A percentile compares a stretch with the other conserved stretches of the same genome.
These are phyloP conservation scores for Nowickia ferox DNA, from an alignment of 2,888 invertebrate genomes.

Conservation along the genomic window DNA sequence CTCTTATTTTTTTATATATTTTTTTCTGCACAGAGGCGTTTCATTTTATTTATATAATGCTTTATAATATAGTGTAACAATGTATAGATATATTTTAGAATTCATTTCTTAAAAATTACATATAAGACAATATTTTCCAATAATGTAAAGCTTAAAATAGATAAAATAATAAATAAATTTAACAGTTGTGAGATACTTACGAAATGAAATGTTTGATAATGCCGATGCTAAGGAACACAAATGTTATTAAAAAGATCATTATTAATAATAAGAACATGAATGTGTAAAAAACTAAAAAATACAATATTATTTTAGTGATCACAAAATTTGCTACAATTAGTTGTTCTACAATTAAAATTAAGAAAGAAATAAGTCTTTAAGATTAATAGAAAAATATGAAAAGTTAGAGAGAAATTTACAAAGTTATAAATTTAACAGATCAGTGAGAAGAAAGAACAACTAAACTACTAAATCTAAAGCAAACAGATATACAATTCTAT, in stretches of 20 bases:
- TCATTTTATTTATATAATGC: slow-evolving; percentile 27
- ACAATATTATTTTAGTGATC: slow-evolving; percentile 18
- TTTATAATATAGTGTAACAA: slow-evolving; percentile 54
- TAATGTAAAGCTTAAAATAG: slow-evolving; percentile 44
- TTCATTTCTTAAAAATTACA: slow-evolving; percentile 62
- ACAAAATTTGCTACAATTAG: slow-evolving; percentile 17
- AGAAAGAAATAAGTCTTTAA: not conserved
- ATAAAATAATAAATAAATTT: slow-evolving; percentile 35
- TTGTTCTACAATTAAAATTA: not conserved
- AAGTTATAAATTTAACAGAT: not conserved
- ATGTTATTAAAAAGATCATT: slow-evolving; percentile 11
- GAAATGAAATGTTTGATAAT: slow-evolving; percentile 27
- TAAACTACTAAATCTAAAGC: slow-evolving; percentile 50
- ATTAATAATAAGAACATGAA: slow-evolving; percentile 8
- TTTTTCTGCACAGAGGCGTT: not conserved
- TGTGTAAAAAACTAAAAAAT: not conserved
- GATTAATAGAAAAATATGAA: not conserved
- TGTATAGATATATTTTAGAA: slow-evolving; percentile 66
- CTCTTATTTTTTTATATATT: not conserved
- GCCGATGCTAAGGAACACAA: slow-evolving; percentile 39
- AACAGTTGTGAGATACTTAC: slow-evolving; percentile 27
- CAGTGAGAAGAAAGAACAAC: not conserved
- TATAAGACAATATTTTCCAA: slow-evolving; percentile 46
- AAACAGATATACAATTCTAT: slow-evolving; percentile 31
- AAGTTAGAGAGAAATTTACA: not conserved